Conservation (phyloP, 2,113 vertebrate species). For the Ochotona curzoniae region DNA sequence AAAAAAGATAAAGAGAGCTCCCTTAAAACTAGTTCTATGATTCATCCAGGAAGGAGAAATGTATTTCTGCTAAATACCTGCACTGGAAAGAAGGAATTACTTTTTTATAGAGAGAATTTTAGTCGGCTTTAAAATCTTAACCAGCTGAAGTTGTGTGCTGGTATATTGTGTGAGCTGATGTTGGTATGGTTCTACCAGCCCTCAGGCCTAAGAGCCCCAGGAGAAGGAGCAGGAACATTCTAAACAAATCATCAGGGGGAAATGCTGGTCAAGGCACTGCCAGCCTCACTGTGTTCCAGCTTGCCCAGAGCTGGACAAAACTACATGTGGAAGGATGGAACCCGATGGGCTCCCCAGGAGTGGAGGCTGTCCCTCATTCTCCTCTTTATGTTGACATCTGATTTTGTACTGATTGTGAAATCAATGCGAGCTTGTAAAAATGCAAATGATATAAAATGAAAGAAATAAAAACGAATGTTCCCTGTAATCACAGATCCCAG, state of each 20-base stretch:
- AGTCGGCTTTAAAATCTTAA: conserved; percentile 10
- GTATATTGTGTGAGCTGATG: neutral
- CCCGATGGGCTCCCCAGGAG: neutral
- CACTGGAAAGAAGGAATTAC: neutral
- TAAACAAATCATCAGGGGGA: neutral
- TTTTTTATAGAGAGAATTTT: neutral
- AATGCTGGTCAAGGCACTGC: neutral
- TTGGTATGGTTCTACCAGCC: neutral
- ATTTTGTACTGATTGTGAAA: neutral
- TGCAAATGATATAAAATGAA: neutral
- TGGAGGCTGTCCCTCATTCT: neutral
- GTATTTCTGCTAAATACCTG: conserved; percentile 21
- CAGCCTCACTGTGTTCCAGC: neutral
- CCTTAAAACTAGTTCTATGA: neutral
- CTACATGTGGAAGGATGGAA: neutral
- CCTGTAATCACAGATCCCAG: neutral
- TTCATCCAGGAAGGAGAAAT: neutral
- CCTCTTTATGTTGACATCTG: neutral
- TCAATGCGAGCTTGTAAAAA: conserved; percentile 30
- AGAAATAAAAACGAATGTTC: conserved; percentile 14
- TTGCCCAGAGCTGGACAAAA: neutral
- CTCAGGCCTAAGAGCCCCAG: neutral
- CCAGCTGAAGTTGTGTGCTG: fast-evolving
- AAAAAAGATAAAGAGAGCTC: neutral
- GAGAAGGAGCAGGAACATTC: neutral